Evolutionary conservation across 1,140 invertebrate genomes (phyloP), one percentile per base, ranked within the genome.

Genomic region (Drosophila bocqueti): DNA sequence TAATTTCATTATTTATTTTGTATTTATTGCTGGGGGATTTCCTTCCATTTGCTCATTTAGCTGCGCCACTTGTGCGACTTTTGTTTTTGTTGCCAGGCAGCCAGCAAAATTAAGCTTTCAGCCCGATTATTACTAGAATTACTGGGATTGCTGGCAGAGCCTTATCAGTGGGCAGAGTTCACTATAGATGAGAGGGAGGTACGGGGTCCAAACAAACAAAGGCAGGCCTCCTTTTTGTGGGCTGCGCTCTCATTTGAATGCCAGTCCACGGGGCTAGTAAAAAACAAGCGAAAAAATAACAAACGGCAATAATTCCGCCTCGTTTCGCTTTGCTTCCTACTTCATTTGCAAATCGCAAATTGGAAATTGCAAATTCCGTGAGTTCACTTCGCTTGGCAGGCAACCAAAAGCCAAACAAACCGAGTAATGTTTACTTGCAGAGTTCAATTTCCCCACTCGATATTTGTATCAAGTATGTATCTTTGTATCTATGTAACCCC

Each of bases 171-270:
- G 54, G 16, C 74, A 76, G 16, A 67, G 74, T 76, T 76, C 72
- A 64, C 24, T 57, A 5, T 24, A 18, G 50, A 55, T 47, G 29
- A 38, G 24, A 8, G 21, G 24, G 55, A 29, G 43, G 38, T 34
- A 4, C 43, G 40, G 52, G 72, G 18, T 66, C 47, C 40, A 55
- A 68, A 55, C 31, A 71, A 71, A 68, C 63, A 71, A 71, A 45
- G 83, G 46, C 83, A 59, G 67, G 79, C 83, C 76, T 78, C 80
- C 72, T 78, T 85, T 85, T 81, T 83, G 61, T 55, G 38, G n/a
- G 43, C 54, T 49, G 62, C 31, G 66, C 43, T 34, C 57, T 26
- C 36, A 59, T 61, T 46, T 46, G 46, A 54, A 75, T 66, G 36
- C 71, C 31, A 58, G 31, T 40, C 54, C 18, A 18, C 42, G 46